Evolutionary conservation across 2,797 vertebrate species (phyloP), one percentile per base, ranked within the genome.

Genomic region (Epinephelus awoara): DNA sequence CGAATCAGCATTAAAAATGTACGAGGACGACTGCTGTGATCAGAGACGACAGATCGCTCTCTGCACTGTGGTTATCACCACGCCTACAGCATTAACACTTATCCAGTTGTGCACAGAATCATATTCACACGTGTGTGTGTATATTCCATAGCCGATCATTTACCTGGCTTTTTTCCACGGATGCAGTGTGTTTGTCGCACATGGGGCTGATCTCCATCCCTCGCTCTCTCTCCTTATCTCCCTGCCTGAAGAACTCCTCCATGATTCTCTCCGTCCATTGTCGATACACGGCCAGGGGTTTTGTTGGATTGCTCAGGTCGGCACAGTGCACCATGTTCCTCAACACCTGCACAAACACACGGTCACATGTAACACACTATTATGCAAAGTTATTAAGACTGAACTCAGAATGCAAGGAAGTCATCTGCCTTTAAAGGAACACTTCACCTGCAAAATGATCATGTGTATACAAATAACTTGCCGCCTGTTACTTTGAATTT

Each of bases 191-290:
- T 90, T 98, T 98, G 83, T 99, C 97, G 0, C 98, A 99, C 98
- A 99, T 99, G 84, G 98, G 97, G 80, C 97, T 98, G 92, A 99
- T 98, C 92, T 98, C 97, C 97, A 98, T 97, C 64, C 97, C 97
- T 2, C 97, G 93, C 85, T 98, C 97, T 0, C 97, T 91, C 59
- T 99, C 97, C 42, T 96, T 96, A 92, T 99, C 98, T 0, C 98
- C 98, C 91, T 99, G 98, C 72, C 96, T 93, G 95, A 97, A 99
- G 93, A 99, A 99, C 93, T 99, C 98, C 50, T 97, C 95, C 97
- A 99, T 97, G 93, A 99, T 98, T 46, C 98, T 96, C 84, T 97
- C 97, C 0, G 98, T 99, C 98, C 98, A 99, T 77, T 99, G 97
- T 66, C 97, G 95, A 82, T 99, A 99, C 58, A 99, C 95, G 14